These are phyloP conservation scores for Aurelia aurita DNA, from an alignment of 30 jellyfish, hydroid and myxozoan genomes.

Conservation along the genomic window DNA sequence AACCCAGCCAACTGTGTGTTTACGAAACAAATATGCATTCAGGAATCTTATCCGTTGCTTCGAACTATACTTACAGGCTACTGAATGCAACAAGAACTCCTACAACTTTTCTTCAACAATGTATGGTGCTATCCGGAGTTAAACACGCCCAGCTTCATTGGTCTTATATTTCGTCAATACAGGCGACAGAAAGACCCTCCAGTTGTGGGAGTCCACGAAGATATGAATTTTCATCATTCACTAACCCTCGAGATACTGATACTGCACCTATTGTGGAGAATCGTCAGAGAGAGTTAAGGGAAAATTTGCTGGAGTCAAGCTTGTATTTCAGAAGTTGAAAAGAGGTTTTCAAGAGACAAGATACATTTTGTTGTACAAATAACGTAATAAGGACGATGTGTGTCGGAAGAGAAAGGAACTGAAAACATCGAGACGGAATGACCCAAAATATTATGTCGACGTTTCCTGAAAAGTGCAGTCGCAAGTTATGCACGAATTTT, in stretches of 20 bases:
- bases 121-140: slow-evolving; percentile 48
- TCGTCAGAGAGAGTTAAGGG: slow-evolving; percentile 67
- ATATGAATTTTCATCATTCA: slow-evolving; percentile 17
- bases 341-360: neutral
- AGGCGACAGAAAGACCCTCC: slow-evolving; percentile 35
- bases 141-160: neutral
- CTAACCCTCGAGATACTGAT: neutral
- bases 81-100: slow-evolving; percentile 23
- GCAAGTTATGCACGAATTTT: no score
- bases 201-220: neutral
- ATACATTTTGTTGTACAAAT: no score
- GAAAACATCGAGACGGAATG: no score
- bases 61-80: slow-evolving; percentile 26
- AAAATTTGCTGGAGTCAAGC: slow-evolving; percentile 69
- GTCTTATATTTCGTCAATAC: slow-evolving; percentile 44
- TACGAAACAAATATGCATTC: no score
- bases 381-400: no score
- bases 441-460: no score
- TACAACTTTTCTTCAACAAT: slow-evolving; percentile 19
- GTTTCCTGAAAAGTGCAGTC: no score
- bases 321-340: slow-evolving; percentile 24
- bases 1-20: neutral
- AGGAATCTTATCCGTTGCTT: neutral
- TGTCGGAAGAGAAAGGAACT: no score
- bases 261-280: slow-evolving; percentile 30